Conservation (phyloP, 2,113 vertebrate genomes). For the Ginglymostoma cirratum region DNA sequence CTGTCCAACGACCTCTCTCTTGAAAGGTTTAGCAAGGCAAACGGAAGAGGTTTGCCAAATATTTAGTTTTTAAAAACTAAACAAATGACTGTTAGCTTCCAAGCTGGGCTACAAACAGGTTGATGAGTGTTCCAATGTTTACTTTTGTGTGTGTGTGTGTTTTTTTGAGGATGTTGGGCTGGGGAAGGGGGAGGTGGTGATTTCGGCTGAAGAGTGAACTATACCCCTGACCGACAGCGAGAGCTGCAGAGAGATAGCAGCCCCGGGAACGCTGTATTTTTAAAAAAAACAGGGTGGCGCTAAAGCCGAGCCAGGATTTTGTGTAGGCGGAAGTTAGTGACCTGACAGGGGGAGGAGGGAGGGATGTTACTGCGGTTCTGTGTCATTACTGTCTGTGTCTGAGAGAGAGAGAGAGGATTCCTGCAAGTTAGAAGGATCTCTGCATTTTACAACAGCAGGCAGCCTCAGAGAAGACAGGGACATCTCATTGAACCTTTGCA, state of each 20-base stretch:
- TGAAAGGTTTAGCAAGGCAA: background rate
- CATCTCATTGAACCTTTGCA: no score
- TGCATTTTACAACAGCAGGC: no score
- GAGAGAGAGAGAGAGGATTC: background rate
- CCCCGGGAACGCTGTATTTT: background rate
- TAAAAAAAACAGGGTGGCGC: background rate
- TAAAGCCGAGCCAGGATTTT: background rate
- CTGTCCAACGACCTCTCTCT: background rate
- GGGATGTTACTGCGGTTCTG: background rate
- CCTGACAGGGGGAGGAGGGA: background rate
- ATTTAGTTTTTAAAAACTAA: background rate
- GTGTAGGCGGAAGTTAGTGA: slow-evolving; percentile 11
- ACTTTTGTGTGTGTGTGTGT: no score
- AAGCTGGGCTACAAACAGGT: background rate
- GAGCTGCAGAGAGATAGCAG: background rate
- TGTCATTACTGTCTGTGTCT: background rate
- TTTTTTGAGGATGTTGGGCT: no score
- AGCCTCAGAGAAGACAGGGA: no score
- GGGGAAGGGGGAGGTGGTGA: no score
- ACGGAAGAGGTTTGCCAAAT: background rate
- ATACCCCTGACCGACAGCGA: no score
- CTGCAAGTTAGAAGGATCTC: no score
- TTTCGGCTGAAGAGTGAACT: no score
- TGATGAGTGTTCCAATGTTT: background rate
- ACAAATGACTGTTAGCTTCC: background rate